Evolutionary conservation across 2,797 vertebrate genomes (phyloP).

Genomic region (Steatocranus sp.): DNA sequence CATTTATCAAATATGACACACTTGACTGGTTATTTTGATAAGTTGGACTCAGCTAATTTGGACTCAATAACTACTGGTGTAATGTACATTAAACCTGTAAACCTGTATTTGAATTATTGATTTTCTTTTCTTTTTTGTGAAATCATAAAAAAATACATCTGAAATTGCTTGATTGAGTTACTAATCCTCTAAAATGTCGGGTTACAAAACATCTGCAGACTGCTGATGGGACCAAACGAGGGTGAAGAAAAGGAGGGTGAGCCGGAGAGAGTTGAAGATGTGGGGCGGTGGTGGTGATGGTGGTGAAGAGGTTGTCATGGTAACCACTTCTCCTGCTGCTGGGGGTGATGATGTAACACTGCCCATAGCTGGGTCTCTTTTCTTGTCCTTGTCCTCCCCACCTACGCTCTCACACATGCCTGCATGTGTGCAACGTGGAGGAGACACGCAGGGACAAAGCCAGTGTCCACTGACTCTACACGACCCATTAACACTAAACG

Average conservation of each 20-base stretch:
- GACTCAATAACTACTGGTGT: background rate
- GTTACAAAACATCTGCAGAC: conserved; percentile 39
- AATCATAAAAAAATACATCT: background rate
- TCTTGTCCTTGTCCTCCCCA: background rate
- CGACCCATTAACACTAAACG: background rate
- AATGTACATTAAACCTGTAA: background rate
- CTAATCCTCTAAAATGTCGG: background rate
- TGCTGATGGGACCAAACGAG: conserved; percentile 2
- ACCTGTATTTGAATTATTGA: background rate
- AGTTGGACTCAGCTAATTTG: background rate
- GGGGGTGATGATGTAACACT: conserved; percentile 52
- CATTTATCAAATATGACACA: background rate
- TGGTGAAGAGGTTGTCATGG: conserved; percentile 57
- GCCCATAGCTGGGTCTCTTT: background rate
- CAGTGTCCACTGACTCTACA: background rate
- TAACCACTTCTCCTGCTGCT: conserved; percentile 43
- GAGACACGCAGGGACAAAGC: background rate
- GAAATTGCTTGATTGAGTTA: background rate
- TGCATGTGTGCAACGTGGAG: background rate
- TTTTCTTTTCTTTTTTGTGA: background rate
- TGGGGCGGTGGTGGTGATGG: background rate
- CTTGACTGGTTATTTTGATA: background rate
- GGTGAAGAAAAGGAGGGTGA: background rate
- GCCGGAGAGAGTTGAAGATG: background rate
- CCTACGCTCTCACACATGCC: background rate